A percentile compares a stretch with the other conserved stretches of the same genome.
phyloP scores from a whole-genome alignment of 2,113 vertebrate genomes.

The Chrysemys picta region DNA sequence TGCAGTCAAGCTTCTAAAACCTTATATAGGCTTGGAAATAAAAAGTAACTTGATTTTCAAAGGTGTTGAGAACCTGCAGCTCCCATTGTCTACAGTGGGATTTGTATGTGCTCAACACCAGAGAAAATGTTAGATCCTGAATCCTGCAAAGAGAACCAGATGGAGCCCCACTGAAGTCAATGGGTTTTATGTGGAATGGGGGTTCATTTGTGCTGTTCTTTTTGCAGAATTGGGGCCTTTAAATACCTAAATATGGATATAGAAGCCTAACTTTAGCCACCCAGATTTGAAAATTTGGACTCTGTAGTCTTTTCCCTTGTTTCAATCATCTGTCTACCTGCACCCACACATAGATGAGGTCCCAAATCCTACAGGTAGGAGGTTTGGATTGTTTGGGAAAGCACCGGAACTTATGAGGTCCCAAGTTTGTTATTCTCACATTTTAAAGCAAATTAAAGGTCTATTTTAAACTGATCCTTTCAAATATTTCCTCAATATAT shows the following conservation, averaged over 20 bases:
- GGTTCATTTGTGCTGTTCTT: too few species aligned
- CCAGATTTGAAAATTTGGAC: background rate
- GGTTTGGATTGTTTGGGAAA: too few species aligned
- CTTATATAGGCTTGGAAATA: background rate
- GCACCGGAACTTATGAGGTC: accelerated
- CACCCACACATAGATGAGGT: accelerated
- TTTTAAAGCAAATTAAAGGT: background rate
- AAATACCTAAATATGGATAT: background rate
- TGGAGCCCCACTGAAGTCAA: background rate
- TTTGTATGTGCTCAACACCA: background rate
- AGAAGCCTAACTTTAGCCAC: background rate
- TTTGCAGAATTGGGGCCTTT: too few species aligned
- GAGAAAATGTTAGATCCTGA: accelerated
- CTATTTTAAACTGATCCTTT: background rate
- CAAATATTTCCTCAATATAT: background rate
- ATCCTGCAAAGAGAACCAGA: accelerated
- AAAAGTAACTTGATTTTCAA: background rate
- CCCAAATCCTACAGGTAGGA: background rate
- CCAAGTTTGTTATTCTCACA: background rate
- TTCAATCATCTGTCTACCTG: accelerated
- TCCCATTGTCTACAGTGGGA: background rate
- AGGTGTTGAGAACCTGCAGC: background rate
- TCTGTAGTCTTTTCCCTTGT: background rate
- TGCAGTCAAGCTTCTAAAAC: background rate
- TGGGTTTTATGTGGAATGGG: accelerated